Evolutionary conservation across 1,140 invertebrate species (phyloP).

Genomic region (Saccostrea glomerata): DNA sequence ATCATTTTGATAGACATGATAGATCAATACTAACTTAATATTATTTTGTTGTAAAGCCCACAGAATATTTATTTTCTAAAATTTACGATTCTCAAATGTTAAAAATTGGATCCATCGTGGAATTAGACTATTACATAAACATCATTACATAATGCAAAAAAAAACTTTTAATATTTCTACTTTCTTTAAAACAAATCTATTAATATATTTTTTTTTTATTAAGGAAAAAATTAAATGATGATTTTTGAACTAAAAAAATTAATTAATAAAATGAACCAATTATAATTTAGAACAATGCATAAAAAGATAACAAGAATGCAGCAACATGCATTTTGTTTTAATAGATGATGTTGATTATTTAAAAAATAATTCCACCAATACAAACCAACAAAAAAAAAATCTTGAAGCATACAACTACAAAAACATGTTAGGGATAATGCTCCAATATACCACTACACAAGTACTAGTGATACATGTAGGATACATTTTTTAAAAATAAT

Average conservation of each 20-base stretch:
- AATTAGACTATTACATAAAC: conserved; percentile 4
- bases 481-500: too few relatives aligned
- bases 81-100: neutral
- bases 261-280: neutral
- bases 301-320: neutral
- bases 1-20: conserved; percentile 28
- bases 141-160: conserved; percentile 3
- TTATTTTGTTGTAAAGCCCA: neutral
- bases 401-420: conserved; percentile 6
- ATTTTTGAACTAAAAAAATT: neutral
- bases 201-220: neutral
- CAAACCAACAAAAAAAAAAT: neutral
- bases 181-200: neutral
- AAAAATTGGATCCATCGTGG: conserved; percentile 13
- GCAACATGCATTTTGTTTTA: neutral
- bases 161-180: neutral
- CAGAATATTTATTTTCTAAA: neutral
- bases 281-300: conserved; percentile 5
- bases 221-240: neutral
- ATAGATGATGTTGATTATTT: neutral
- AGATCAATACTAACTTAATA: neutral
- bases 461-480: too few relatives aligned
- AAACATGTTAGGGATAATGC: conserved; percentile 1
- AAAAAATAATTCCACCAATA: conserved; percentile 14
- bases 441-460: neutral